Evolutionary conservation across 2,888 invertebrate species (phyloP).

Genomic region (Amphipoea lucens): DNA sequence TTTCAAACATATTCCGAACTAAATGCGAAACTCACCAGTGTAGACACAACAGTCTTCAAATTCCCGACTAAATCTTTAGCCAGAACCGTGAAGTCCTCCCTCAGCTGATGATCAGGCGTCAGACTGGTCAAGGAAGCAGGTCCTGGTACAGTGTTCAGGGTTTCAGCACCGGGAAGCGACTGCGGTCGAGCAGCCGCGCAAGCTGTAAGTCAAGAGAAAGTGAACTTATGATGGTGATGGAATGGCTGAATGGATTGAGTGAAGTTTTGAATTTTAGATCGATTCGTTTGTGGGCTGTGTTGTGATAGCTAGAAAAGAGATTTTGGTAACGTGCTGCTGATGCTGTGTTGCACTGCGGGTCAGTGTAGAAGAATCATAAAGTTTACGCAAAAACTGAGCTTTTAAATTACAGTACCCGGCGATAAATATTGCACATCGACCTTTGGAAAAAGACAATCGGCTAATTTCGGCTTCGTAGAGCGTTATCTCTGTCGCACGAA

Average conservation of each 20-base stretch:
- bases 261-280: neutral
- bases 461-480: too few relatives aligned
- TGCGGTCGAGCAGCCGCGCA: constrained; percentile 90
- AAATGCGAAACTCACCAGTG: constrained; percentile 74
- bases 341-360: constrained; percentile 17
- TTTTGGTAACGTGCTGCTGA: constrained; percentile 10
- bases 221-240: constrained; percentile 41
- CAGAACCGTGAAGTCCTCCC: constrained; percentile 92
- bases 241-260: constrained; percentile 21
- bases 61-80: constrained; percentile 93
- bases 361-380: constrained; percentile 3
- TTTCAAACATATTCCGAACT: too few relatives aligned
- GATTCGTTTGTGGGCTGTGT: constrained; percentile 13
- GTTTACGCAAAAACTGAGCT: neutral
- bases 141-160: constrained; percentile 77
- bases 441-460: too few relatives aligned
- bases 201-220: constrained; percentile 71
- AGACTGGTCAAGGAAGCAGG: constrained; percentile 84
- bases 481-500: too few relatives aligned
- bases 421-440: too few relatives aligned
- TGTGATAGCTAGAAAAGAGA: constrained; percentile 15
- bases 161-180: constrained; percentile 89
- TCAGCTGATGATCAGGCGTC: constrained; percentile 88
- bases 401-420: too few relatives aligned
- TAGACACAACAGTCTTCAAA: constrained; percentile 91